Conservation (phyloP, 2,113 vertebrate species). For the Lamprotornis superbus region DNA sequence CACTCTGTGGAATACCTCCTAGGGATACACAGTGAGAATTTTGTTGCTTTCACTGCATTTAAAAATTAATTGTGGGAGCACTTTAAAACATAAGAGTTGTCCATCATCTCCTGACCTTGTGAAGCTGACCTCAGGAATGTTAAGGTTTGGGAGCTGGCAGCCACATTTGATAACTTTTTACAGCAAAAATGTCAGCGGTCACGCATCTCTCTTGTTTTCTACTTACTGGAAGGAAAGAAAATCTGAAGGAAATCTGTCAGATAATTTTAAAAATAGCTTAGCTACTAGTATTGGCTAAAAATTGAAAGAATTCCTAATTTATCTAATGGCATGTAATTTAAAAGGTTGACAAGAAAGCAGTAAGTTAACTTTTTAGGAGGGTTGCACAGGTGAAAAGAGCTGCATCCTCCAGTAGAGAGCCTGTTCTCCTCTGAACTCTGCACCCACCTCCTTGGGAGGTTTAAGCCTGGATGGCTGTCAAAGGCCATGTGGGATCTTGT, state of each 20-base stretch:
- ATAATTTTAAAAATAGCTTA: neutral
- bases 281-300: neutral
- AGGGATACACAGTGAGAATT: neutral
- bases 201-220: neutral
- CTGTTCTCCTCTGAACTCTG: neutral
- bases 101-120: neutral
- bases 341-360: neutral
- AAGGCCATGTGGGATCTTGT: neutral
- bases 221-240: neutral
- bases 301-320: neutral
- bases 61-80: neutral
- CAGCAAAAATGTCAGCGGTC: neutral
- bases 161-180: neutral
- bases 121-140: neutral
- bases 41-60: neutral
- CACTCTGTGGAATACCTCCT: neutral
- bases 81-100: neutral
- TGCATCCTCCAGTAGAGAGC: neutral
- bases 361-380: neutral
- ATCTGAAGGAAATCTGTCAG: neutral
- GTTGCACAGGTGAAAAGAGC: neutral
- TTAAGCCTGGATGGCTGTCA: neutral
- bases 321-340: neutral
- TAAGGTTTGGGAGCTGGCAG: neutral
- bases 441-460: rapidly evolving